These are phyloP conservation scores for Poliocrania exsul DNA, from an alignment of 2,797 vertebrate genomes.

Conservation along the genomic window DNA sequence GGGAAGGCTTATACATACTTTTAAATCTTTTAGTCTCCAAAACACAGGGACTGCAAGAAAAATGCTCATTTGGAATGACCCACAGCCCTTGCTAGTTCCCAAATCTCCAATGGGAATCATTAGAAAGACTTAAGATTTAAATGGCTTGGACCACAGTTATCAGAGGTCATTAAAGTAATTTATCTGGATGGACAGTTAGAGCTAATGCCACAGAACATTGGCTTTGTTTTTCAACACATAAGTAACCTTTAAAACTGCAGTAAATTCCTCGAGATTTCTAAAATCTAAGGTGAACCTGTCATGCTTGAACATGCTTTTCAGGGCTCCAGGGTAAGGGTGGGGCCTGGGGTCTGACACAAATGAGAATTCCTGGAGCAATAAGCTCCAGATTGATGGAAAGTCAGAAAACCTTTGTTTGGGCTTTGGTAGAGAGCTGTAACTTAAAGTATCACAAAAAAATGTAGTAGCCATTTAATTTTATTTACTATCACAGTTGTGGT, in stretches of 20 bases:
- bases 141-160: not conserved
- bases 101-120: not conserved
- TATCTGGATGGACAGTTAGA: not conserved
- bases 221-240: not conserved
- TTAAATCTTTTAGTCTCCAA: not conserved
- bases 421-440: not conserved
- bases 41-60: not conserved
- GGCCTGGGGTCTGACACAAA: not conserved
- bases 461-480: not conserved
- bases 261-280: not conserved
- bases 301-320: not conserved
- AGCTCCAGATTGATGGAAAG: not conserved
- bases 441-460: not conserved
- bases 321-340: not conserved
- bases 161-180: not conserved
- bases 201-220: not conserved
- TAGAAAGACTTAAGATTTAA: not conserved
- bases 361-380: not conserved
- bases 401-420: not conserved
- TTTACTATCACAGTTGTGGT: not conserved
- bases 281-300: not conserved
- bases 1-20: not conserved
- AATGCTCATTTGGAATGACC: not conserved
- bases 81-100: not conserved
- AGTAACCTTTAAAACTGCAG: not conserved